These are phyloP conservation scores for Lasioglossum zephyrum DNA, from an alignment of 2,888 invertebrate genomes.

Conservation along the genomic window DNA sequence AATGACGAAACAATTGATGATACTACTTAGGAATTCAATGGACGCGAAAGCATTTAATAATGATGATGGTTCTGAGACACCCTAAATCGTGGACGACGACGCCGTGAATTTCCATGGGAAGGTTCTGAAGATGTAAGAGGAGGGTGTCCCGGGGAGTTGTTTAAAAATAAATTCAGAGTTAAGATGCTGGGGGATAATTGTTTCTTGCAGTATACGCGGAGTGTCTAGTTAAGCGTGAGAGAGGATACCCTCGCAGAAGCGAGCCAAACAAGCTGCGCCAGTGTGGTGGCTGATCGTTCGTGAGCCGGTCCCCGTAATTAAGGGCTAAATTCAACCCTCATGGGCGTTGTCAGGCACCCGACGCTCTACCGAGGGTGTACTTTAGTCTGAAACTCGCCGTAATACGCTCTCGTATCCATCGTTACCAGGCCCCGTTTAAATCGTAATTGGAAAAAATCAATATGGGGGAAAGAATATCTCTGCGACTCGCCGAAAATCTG, in stretches of 20 bases:
- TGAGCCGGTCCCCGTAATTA: constrained; percentile 68
- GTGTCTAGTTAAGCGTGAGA: constrained; percentile 30
- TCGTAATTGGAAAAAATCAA: constrained; percentile 67
- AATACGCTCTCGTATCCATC: constrained; percentile 66
- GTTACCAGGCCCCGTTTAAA: constrained; percentile 60
- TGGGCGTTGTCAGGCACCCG: constrained; percentile 60
- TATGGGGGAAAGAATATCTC: constrained; percentile 31
- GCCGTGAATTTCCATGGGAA: background rate
- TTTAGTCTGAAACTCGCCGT: constrained; percentile 62
- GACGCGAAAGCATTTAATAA: background rate
- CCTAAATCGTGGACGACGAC: background rate
- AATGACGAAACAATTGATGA: background rate
- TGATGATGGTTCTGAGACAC: background rate
- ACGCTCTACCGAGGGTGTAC: constrained; percentile 66
- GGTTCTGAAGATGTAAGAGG: background rate
- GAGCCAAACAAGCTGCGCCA: constrained; percentile 49
- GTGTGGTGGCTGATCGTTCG: constrained; percentile 59
- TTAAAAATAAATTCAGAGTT: background rate
- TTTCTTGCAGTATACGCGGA: background rate
- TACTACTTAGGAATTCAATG: background rate
- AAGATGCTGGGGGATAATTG: constrained; percentile 5
- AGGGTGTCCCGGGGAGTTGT: background rate
- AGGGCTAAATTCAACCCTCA: constrained; percentile 68
- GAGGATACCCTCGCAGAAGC: constrained; percentile 46
- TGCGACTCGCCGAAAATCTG: background rate